Evolutionary conservation across 2,113 vertebrate genomes (phyloP).

Genomic region (Elanoides forficatus): DNA sequence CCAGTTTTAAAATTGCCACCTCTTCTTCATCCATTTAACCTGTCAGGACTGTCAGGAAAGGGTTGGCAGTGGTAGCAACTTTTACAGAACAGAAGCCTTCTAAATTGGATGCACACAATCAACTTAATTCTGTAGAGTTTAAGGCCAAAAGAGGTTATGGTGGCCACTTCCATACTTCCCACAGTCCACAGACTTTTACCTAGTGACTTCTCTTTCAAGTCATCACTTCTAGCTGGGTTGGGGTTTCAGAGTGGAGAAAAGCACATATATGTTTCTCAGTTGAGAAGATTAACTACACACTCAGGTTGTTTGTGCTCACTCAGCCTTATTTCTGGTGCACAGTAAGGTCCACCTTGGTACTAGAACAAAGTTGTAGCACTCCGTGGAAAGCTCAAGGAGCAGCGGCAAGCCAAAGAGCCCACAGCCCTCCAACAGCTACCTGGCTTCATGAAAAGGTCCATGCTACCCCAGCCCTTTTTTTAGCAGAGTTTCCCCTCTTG

Average conservation of each 20-base stretch:
- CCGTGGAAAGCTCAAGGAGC: background rate
- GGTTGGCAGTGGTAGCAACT: background rate
- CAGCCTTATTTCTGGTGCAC: background rate
- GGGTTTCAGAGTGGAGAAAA: background rate
- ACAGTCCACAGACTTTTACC: background rate
- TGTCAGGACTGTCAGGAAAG: background rate
- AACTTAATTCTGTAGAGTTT: background rate
- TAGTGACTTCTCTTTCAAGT: background rate
- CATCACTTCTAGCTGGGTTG: background rate
- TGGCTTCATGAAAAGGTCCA: background rate
- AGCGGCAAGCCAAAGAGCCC: background rate
- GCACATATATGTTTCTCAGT: accelerated
- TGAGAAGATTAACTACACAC: background rate
- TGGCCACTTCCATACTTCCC: background rate
- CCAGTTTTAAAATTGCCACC: accelerated
- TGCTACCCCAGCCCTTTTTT: background rate
- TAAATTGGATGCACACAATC: background rate
- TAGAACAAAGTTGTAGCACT: background rate
- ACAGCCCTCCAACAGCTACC: background rate
- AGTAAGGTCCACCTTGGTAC: background rate
- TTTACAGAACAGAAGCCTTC: background rate
- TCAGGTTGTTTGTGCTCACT: background rate
- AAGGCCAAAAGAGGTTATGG: background rate
- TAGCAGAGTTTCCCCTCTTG: background rate
- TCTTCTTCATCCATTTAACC: background rate